Percentiles rank a stretch among this genome's conserved stretches.
These are phyloP conservation scores for Drosophila incognita DNA, from an alignment of 2,888 invertebrate genomes.

Conservation along the genomic window DNA sequence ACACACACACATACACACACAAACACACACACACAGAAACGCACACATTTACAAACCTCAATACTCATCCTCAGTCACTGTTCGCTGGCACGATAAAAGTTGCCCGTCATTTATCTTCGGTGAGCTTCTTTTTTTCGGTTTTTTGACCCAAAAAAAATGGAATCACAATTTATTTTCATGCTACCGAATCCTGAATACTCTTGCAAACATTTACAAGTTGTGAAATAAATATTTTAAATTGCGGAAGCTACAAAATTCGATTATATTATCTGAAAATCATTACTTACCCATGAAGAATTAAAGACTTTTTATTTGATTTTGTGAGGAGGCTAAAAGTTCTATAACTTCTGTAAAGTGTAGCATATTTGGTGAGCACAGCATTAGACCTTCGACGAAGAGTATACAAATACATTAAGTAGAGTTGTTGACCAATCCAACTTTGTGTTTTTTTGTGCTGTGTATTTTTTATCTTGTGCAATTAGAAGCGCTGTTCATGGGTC, in stretches of 20 bases:
- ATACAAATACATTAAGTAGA: slow-evolving; percentile 61
- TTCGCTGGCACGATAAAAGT: slow-evolving; percentile 51
- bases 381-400: not conserved
- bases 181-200: slow-evolving; percentile 2
- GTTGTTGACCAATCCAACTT: slow-evolving; percentile 57
- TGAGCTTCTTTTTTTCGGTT: slow-evolving; percentile 28
- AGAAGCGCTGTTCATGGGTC: slow-evolving; percentile 65
- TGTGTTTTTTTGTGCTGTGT: slow-evolving; percentile 35
- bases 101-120: slow-evolving; percentile 73
- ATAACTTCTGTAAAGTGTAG: not conserved
- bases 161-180: not conserved
- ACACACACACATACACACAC: slow-evolving; percentile 13
- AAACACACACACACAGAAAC: not conserved
- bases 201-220: not conserved
- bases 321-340: not conserved
- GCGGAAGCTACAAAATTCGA: not conserved
- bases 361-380: not conserved
- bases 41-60: slow-evolving; percentile 18
- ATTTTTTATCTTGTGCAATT: slow-evolving; percentile 75
- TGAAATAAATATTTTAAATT: not conserved
- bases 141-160: slow-evolving; percentile 28
- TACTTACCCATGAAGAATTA: not conserved
- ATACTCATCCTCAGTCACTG: slow-evolving; percentile 37
- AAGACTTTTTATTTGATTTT: no score
- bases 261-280: not conserved